Conservation (phyloP, 2,113 vertebrate species). For the Mungos mungo region DNA sequence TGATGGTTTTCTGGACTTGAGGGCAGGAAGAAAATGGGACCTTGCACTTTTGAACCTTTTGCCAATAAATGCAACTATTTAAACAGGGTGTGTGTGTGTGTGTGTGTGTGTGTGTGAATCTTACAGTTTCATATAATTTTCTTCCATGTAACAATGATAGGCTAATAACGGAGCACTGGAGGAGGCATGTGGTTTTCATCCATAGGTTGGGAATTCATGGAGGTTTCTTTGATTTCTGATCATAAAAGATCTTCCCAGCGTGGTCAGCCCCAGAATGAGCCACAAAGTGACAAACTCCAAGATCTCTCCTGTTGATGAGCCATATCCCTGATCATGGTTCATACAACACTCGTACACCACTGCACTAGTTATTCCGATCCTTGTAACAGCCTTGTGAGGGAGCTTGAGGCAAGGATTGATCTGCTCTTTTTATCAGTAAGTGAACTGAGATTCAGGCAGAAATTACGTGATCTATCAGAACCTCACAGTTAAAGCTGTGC, state of each 20-base stretch:
- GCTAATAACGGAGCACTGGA: background rate
- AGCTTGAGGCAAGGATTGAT: background rate
- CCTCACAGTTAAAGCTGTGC: background rate
- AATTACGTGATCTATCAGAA: background rate
- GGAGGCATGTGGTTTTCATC: background rate
- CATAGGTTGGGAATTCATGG: background rate
- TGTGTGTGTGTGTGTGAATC: background rate
- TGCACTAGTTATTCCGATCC: background rate
- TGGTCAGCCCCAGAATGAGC: background rate
- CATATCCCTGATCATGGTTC: too few relatives aligned
- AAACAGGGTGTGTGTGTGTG: background rate
- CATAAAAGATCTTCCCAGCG: background rate
- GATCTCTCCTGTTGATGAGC: background rate
- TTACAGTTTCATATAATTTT: constrained; percentile 51
- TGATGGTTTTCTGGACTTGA: constrained; percentile 44
- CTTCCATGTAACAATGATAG: background rate
- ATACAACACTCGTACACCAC: background rate
- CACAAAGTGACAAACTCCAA: background rate
- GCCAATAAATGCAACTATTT: background rate
- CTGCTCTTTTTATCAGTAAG: background rate
- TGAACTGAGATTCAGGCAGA: background rate
- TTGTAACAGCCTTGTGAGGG: background rate
- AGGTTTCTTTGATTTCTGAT: constrained; percentile 8
- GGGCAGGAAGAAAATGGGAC: constrained; percentile 9
- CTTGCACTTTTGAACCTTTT: constrained; percentile 1